Evolutionary conservation across 2,797 vertebrate genomes (phyloP), one percentile per base, ranked within the genome.

Genomic region (Cyprinella venusta): DNA sequence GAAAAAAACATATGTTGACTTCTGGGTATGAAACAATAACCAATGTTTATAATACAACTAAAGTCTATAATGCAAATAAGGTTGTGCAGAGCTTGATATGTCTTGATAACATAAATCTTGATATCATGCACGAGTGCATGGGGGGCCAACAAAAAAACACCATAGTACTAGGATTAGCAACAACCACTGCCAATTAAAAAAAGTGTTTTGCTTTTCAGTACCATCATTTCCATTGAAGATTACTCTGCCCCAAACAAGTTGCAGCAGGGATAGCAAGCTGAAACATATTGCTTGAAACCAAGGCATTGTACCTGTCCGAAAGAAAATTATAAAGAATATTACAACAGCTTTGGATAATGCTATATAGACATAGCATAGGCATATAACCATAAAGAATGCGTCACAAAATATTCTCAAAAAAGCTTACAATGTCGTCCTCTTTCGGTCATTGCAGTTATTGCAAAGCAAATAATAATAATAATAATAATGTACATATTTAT

Each of bases 201-300:
- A 19, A 64, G 12, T 4, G 21, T 61, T 15, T 30, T 24, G 33
- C 9, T 30, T 33, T 30, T 9, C 8, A 52, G 26, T 90, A 93
- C 93, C 94, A 89, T 91, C 69, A 71, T 76, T 45, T 10, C 76
- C 86, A 83, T 89, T 88, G 83, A 72, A 54, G 52, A 75, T 61
- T 30, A 87, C 86, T 12, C 83, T 86, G 50, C 91, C 89, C 74
- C 80, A 82, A 40, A 79, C 80, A 65, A 92, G 38, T 79, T 88
- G 90, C 30, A 92, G 77, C 54, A 93, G 77, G 10, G 75, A 64
- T 81, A 93, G 76, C 74, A 87, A 18, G 0, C 77, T 54, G n/a
- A 92, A 78, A 87, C 89, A 92, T 68, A 88, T 54, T 1, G 26
- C 71, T 8, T 75, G 77, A 69, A 79, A 26, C 33, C 74, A 82